A percentile compares a stretch with the other conserved stretches of the same genome.
phyloP scores from a whole-genome alignment of 1,140 invertebrate genomes.

The Temnothorax longispinosus region DNA sequence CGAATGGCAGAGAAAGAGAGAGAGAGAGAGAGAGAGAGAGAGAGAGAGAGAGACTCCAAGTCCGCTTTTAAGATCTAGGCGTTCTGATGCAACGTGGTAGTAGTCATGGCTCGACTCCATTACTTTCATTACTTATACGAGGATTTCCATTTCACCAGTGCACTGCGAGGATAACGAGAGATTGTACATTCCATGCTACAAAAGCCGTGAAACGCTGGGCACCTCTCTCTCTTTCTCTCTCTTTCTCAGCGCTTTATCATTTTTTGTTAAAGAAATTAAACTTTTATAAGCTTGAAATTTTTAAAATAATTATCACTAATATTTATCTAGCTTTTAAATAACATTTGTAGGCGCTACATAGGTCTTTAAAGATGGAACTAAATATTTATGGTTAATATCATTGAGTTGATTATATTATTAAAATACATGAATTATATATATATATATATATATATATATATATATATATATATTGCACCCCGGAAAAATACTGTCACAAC shows the following conservation, averaged over 20 bases:
- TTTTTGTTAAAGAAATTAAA: not conserved
- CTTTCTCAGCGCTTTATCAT: not conserved
- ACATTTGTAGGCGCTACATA: not conserved
- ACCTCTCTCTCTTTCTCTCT: not conserved
- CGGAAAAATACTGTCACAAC: too few species aligned
- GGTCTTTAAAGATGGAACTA: not conserved
- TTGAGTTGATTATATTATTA: not conserved
- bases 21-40: not conserved
- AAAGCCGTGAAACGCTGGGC: not conserved
- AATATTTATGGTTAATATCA: not conserved
- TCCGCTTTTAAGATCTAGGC: constrained; percentile 65
- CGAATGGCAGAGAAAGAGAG: not conserved
- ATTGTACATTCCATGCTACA: constrained; percentile 52
- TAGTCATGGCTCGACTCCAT: constrained; percentile 42
- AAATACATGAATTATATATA: not conserved
- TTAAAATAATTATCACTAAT: not conserved
- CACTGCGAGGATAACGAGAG: constrained; percentile 44
- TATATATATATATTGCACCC: too few species aligned
- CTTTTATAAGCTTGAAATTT: not conserved
- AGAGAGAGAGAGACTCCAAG: not conserved
- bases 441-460: too few species aligned
- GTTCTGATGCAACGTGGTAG: constrained; percentile 62
- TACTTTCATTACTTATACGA: constrained; percentile 42
- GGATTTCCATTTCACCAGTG: constrained; percentile 42
- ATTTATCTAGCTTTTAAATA: not conserved